Percentiles rank a stretch among this genome's conserved stretches.
These are phyloP conservation scores for Cyprinodon brontotheroides DNA, from an alignment of 2,113 vertebrate species.

Conservation along the genomic window DNA sequence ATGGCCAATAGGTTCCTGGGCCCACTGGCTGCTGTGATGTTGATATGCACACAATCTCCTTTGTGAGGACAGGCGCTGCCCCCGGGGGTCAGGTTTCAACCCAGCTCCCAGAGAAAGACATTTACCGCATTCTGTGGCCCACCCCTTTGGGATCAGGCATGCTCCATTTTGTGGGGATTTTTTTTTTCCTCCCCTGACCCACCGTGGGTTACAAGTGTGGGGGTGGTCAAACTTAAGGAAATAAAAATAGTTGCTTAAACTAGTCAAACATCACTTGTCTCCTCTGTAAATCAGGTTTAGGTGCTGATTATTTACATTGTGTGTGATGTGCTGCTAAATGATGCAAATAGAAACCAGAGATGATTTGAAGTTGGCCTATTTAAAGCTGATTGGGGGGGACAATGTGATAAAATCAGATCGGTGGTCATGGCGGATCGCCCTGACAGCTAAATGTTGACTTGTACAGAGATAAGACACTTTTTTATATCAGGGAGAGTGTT, in stretches of 20 bases:
- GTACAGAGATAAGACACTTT: too few relatives aligned
- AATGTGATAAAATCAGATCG: too few relatives aligned
- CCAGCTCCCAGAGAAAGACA: constrained; percentile 71
- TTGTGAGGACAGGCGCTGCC: constrained; percentile 81
- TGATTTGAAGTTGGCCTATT: too few relatives aligned
- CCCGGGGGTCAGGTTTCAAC: constrained; percentile 82
- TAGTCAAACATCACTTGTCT: not conserved
- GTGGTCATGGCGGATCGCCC: too few relatives aligned
- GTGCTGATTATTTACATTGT: not conserved
- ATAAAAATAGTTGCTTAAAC: constrained; percentile 14
- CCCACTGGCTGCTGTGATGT: constrained; percentile 74
- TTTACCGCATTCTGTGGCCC: constrained; percentile 74
- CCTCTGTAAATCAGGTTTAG: not conserved
- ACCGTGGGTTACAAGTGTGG: constrained; percentile 8
- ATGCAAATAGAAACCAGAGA: too few relatives aligned
- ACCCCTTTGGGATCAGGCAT: constrained; percentile 73
- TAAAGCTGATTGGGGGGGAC: too few relatives aligned
- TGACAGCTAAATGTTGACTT: not conserved
- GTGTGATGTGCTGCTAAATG: not conserved
- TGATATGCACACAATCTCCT: constrained; percentile 82
- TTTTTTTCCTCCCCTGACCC: constrained; percentile 58
- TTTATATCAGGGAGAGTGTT: too few relatives aligned
- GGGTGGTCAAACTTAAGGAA: not conserved
- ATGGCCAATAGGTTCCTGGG: constrained; percentile 70
- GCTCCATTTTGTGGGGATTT: constrained; percentile 72